Percentiles rank a stretch among this genome's conserved stretches.
These are phyloP conservation scores for Tetraodon nigroviridis DNA, from an alignment of 2,113 vertebrate genomes.

Conservation along the genomic window DNA sequence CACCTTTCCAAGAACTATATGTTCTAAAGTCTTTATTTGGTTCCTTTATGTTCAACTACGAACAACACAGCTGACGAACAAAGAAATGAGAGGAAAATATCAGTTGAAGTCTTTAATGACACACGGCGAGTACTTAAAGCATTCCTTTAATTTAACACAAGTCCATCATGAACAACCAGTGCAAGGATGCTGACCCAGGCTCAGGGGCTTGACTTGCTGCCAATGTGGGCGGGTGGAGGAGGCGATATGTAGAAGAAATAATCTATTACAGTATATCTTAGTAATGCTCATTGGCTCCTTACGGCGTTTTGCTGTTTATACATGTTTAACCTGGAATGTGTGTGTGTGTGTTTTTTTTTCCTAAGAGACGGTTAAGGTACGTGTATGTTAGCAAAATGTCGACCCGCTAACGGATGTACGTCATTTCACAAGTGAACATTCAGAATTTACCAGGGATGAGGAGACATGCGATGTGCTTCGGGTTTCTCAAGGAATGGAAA, in stretches of 20 bases:
- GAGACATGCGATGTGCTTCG: slow-evolving; percentile 25
- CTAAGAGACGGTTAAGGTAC: background rate
- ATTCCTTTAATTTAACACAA: slow-evolving; percentile 58
- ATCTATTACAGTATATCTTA: background rate
- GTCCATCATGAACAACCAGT: slow-evolving; percentile 36
- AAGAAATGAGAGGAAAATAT: slow-evolving; percentile 6
- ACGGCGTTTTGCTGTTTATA: background rate
- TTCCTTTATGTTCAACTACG: too few relatives aligned
- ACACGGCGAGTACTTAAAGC: slow-evolving; percentile 50
- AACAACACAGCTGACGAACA: background rate
- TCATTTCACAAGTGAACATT: slow-evolving; percentile 16
- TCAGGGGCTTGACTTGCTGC: slow-evolving; percentile 20
- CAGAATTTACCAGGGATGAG: slow-evolving; percentile 20
- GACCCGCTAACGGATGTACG: slow-evolving; percentile 3
- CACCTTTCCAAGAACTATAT: too few relatives aligned
- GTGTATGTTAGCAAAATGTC: slow-evolving; percentile 1
- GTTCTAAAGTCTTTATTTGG: too few relatives aligned
- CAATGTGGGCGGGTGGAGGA: slow-evolving; percentile 24
- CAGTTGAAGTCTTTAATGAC: slow-evolving; percentile 66
- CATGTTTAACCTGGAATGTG: slow-evolving; percentile 11
- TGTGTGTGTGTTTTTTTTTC: slow-evolving; percentile 14
- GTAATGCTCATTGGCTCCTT: slow-evolving; percentile 1
- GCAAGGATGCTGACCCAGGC: slow-evolving; percentile 23
- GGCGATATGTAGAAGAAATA: slow-evolving; percentile 21
- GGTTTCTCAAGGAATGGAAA: slow-evolving; percentile 20